These are phyloP conservation scores for Coleophora flavipennella DNA, from an alignment of 2,888 invertebrate species.

Conservation along the genomic window DNA sequence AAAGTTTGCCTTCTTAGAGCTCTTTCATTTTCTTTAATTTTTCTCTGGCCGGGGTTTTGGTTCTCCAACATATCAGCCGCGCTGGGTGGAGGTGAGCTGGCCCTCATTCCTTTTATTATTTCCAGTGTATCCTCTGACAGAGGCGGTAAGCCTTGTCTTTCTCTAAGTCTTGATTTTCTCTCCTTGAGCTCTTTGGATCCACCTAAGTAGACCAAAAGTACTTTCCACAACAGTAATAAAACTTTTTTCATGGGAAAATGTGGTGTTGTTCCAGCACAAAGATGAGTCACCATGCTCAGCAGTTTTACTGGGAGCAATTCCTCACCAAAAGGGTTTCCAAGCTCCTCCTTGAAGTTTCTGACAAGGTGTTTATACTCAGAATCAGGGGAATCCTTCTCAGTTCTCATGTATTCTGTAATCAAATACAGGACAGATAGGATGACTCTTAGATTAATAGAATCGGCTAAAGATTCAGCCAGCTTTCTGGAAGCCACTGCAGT, in stretches of 20 bases:
- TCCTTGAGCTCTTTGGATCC: conserved; percentile 88
- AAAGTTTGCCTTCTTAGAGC: conserved; percentile 82
- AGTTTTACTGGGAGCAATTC: conserved; percentile 91
- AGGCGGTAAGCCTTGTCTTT: conserved; percentile 79
- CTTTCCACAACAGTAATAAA: conserved; percentile 94
- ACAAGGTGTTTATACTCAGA: conserved; percentile 68
- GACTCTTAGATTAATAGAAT: conserved; percentile 91
- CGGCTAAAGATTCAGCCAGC: conserved; percentile 74
- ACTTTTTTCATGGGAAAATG: conserved; percentile 99
- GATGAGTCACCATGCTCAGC: conserved; percentile 95
- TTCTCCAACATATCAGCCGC: conserved; percentile 91
- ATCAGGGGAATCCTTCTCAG: conserved; percentile 69
- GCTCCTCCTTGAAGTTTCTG: conserved; percentile 74
- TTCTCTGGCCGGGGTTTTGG: conserved; percentile 83
- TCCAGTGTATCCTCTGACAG: conserved; percentile 94
- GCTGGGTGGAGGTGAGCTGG: conserved; percentile 95
- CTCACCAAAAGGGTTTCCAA: conserved; percentile 76
- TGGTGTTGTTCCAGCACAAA: conserved; percentile 95
- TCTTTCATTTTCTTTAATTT: conserved; percentile 67
- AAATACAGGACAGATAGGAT: conserved; percentile 95
- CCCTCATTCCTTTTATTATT: conserved; percentile 93
- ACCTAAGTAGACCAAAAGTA: conserved; percentile 91
- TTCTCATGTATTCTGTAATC: conserved; percentile 94
- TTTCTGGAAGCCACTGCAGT: conserved; percentile 60
- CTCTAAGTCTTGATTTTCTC: conserved; percentile 80